phyloP scores from a whole-genome alignment of 2,113 vertebrate genomes.

The Paracanthobrama guichenoti region DNA sequence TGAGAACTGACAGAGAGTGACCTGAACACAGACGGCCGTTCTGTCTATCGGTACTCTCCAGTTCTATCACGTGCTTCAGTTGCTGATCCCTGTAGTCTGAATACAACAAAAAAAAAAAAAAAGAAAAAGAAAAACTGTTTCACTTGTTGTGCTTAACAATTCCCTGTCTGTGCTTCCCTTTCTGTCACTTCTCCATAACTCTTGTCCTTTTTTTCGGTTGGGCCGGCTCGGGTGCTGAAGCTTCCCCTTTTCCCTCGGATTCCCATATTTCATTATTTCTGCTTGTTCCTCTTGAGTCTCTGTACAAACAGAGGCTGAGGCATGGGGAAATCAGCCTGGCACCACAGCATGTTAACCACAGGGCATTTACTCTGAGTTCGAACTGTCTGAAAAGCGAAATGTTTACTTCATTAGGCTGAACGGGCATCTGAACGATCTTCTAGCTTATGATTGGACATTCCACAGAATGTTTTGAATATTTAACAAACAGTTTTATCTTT shows the following conservation, averaged over 20 bases:
- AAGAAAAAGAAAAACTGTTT: constrained; percentile 61
- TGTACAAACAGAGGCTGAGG: constrained; percentile 80
- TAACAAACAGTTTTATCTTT: constrained; percentile 21
- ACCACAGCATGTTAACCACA: constrained; percentile 78
- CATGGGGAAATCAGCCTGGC: constrained; percentile 83
- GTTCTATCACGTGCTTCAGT: constrained; percentile 41
- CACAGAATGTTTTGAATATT: background rate
- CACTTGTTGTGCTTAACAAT: constrained; percentile 81
- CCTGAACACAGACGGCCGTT: background rate
- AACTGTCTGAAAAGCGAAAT: background rate
- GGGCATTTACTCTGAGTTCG: constrained; percentile 58
- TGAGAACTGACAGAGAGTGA: background rate
- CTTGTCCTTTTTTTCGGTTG: constrained; percentile 86
- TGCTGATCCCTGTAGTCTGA: constrained; percentile 53
- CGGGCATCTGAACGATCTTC: background rate
- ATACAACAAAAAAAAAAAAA: constrained; percentile 46
- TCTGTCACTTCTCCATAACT: constrained; percentile 97
- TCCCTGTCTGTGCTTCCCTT: constrained; percentile 92
- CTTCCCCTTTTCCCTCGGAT: constrained; percentile 95
- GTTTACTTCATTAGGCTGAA: background rate
- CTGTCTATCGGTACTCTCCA: constrained; percentile 10
- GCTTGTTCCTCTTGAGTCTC: constrained; percentile 88
- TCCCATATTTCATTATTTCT: constrained; percentile 93
- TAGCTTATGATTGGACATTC: background rate
- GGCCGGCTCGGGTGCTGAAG: constrained; percentile 75